phyloP scores from a whole-genome alignment of 2,888 invertebrate genomes.

The Copidosoma aretas region DNA sequence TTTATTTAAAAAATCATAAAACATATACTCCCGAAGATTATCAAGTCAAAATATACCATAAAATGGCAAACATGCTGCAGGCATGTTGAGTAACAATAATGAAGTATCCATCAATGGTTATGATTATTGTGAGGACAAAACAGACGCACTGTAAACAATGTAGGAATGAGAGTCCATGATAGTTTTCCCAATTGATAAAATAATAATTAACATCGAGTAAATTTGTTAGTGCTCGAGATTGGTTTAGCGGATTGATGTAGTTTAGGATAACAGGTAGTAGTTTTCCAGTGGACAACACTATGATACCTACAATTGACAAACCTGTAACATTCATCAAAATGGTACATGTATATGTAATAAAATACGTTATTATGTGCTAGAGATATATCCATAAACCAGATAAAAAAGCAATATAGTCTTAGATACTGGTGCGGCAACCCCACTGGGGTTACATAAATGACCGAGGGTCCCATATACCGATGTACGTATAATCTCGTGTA shows the following conservation, averaged over 20 bases:
- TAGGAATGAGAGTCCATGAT: conserved; percentile 21
- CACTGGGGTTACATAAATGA: too few species aligned
- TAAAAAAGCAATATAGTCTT: too few species aligned
- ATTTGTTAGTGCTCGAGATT: conserved; percentile 3
- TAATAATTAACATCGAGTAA: conserved; percentile 29
- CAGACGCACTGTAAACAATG: conserved; percentile 17
- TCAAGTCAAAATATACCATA: conserved; percentile 21
- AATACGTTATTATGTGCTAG: too few species aligned
- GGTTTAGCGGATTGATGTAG: background rate
- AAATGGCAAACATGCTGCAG: conserved; percentile 27
- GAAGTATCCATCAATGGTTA: conserved; percentile 19
- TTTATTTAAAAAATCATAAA: too few species aligned
- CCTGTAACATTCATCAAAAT: too few species aligned
- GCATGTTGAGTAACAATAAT: conserved; percentile 20
- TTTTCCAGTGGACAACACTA: conserved; percentile 9
- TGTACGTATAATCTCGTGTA: too few species aligned
- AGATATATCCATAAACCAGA: too few species aligned
- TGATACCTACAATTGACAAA: too few species aligned
- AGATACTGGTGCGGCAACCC: too few species aligned
- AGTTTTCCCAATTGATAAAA: conserved; percentile 16
- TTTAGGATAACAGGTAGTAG: conserved; percentile 12
- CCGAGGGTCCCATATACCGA: too few species aligned
- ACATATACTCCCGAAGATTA: too few species aligned
- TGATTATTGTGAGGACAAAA: background rate
- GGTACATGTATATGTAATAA: too few species aligned